Evolutionary conservation across 2,888 invertebrate species (phyloP).

Genomic region (Sesia apiformis): DNA sequence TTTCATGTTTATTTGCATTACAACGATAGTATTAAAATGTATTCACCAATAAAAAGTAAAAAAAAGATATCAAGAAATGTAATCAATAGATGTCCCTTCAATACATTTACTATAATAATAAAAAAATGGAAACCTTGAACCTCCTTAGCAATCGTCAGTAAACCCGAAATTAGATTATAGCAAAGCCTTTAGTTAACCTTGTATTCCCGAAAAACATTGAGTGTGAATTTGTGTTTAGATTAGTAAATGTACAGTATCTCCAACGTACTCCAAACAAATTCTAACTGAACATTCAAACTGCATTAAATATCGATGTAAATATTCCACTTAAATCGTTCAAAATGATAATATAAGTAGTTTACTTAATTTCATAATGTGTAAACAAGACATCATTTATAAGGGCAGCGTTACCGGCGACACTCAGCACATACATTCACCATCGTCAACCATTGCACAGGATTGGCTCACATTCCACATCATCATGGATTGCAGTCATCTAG

Average conservation of each 20-base stretch:
- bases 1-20: constrained; percentile 61
- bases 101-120: too few relatives aligned
- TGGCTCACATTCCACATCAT: constrained; percentile 56
- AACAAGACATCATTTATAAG: not conserved
- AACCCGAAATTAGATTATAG: constrained; percentile 15
- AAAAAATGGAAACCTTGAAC: not conserved
- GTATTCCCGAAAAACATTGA: not conserved
- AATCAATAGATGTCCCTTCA: not conserved
- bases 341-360: too few relatives aligned
- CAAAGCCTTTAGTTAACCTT: constrained; percentile 21
- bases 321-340: too few relatives aligned
- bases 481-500: constrained; percentile 59
- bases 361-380: not conserved
- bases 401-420: not conserved
- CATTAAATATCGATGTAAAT: too few relatives aligned
- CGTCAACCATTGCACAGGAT: constrained; percentile 67
- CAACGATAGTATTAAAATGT: constrained; percentile 10
- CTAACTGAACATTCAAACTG: too few relatives aligned
- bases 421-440: constrained; percentile 61
- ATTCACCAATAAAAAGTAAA: not conserved
- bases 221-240: not conserved
- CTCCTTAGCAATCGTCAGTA: not conserved
- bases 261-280: too few relatives aligned
- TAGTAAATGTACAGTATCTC: not conserved
- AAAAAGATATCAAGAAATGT: not conserved